These are phyloP conservation scores for Irena cyanogastra DNA, from an alignment of 2,113 vertebrate genomes.

Conservation along the genomic window DNA sequence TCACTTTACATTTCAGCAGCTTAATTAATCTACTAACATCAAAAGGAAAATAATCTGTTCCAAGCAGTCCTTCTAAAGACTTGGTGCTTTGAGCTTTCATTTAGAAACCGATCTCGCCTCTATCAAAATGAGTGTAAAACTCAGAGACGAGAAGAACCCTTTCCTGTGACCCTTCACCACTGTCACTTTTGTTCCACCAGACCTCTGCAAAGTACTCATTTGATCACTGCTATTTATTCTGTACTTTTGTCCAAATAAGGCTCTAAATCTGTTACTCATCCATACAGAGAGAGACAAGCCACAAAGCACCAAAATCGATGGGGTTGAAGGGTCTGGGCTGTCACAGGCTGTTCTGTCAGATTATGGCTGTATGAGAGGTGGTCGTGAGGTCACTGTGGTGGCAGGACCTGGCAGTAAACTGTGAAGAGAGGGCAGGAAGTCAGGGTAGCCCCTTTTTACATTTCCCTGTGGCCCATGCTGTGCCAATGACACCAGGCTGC, in stretches of 20 bases:
- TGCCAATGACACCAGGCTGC: neutral
- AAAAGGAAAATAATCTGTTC: slow-evolving; percentile 30
- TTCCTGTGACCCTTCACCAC: neutral
- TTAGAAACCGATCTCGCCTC: neutral
- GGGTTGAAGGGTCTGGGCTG: neutral
- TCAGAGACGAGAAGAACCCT: neutral
- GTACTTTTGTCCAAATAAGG: neutral
- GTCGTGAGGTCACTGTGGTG: neutral
- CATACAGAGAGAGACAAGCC: neutral
- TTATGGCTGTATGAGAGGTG: neutral
- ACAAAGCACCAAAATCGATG: neutral
- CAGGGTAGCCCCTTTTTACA: neutral
- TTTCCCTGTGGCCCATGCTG: neutral
- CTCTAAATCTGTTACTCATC: neutral
- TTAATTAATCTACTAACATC: slow-evolving; percentile 8
- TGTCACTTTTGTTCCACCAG: neutral
- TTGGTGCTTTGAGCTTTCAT: slow-evolving; percentile 14
- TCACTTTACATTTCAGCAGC: neutral
- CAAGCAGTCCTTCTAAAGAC: neutral
- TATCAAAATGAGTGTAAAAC: neutral
- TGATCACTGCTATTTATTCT: neutral
- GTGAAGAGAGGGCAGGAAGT: neutral
- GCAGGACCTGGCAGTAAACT: neutral
- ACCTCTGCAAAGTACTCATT: neutral
- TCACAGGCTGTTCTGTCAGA: neutral